Percentiles rank a stretch among this genome's conserved stretches.
These are phyloP conservation scores for Chelonia mydas DNA, from an alignment of 2,797 vertebrate genomes.

Conservation along the genomic window DNA sequence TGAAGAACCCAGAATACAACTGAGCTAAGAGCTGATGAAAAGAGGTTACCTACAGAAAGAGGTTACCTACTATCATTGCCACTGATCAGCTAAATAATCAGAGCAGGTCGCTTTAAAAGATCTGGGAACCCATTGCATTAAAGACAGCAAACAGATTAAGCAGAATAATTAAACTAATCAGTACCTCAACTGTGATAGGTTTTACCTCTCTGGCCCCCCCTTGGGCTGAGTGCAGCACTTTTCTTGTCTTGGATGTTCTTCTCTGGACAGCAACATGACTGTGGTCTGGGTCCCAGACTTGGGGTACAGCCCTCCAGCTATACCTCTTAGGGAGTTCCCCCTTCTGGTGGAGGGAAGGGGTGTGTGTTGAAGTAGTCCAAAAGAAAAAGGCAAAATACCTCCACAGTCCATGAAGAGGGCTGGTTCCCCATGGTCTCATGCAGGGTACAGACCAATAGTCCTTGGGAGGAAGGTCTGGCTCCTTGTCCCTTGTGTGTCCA, in stretches of 20 bases:
- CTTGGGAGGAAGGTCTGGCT: not conserved
- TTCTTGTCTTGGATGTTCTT: not conserved
- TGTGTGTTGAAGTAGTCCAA: not conserved
- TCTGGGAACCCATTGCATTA: not conserved
- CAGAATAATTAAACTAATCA: slow-evolving; percentile 2
- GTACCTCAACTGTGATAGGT: not conserved
- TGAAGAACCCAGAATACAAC: not conserved
- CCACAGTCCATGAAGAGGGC: not conserved
- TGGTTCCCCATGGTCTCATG: not conserved
- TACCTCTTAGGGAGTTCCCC: not conserved
- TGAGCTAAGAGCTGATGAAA: not conserved
- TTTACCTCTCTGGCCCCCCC: not conserved
- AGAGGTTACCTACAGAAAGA: not conserved
- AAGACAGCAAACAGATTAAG: not conserved
- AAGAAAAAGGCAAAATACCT: not conserved
- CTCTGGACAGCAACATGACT: not conserved
- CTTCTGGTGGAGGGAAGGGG: not conserved
- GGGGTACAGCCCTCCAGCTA: not conserved
- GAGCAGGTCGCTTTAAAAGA: slow-evolving; percentile 29
- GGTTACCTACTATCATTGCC: not conserved
- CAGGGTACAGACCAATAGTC: not conserved
- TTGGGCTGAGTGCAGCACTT: not conserved
- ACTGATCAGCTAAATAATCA: slow-evolving; percentile 24
- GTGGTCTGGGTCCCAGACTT: not conserved
- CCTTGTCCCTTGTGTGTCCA: not conserved